Evolutionary conservation across 37 sponge, comb jelly and placozoan genomes (phyloP).

Genomic region (Petrosia ficiformis): DNA sequence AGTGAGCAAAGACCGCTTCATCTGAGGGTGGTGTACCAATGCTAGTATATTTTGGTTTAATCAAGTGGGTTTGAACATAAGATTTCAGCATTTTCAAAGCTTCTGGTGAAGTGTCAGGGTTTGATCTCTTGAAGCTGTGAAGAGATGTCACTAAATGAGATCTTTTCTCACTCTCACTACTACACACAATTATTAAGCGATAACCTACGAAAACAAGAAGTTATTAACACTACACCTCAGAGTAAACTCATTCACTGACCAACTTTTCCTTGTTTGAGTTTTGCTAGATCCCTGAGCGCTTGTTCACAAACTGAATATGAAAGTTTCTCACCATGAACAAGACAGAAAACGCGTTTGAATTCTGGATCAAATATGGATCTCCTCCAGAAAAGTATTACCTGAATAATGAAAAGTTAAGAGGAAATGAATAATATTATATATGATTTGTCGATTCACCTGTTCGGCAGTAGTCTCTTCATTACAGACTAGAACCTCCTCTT

Average conservation of each 20-base stretch:
- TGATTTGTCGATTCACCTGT: not conserved
- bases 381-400: conserved; percentile 7
- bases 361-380: conserved; percentile 17
- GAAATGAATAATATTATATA: not conserved
- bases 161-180: not conserved
- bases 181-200: not conserved
- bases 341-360: conserved; percentile 41
- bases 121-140: not conserved
- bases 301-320: conserved; percentile 18
- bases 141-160: not conserved
- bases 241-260: not conserved
- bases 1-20: not conserved
- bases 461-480: conserved; percentile 13
- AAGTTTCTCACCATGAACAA: conserved; percentile 53
- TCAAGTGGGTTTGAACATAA: not conserved
- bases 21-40: not conserved
- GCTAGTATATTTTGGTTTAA: not conserved
- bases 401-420: not conserved
- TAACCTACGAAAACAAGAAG: not conserved
- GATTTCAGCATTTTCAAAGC: not conserved
- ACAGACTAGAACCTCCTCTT: conserved; percentile 15
- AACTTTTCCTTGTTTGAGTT: not conserved
- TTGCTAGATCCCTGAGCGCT: not conserved
- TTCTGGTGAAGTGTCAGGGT: not conserved
- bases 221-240: too few species aligned